Percentiles rank a stretch among this genome's conserved stretches.
phyloP scores from a whole-genome alignment of 2,113 vertebrate genomes.

The Salvator merianae region DNA sequence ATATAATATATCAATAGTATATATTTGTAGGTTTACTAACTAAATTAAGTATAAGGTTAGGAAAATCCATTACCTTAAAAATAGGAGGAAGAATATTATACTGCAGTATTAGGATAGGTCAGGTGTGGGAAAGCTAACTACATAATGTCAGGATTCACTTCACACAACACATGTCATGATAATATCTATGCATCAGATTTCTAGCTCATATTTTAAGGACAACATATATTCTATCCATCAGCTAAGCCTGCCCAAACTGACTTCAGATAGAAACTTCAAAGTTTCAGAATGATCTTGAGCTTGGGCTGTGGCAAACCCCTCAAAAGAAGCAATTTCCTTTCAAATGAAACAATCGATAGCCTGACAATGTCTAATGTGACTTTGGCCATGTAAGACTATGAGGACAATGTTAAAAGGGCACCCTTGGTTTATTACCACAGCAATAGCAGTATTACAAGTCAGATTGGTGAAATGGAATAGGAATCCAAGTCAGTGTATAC shows the following conservation, averaged over 20 bases:
- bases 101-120: neutral
- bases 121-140: neutral
- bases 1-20: neutral
- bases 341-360: neutral
- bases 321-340: neutral
- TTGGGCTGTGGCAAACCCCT: neutral
- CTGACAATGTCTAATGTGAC: neutral
- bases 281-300: neutral
- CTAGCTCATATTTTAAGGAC: neutral
- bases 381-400: neutral
- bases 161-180: neutral
- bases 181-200: neutral
- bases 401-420: neutral
- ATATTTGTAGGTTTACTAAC: slow-evolving; percentile 3
- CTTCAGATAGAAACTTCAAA: neutral
- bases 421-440: neutral
- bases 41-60: neutral
- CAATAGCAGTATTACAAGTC: neutral
- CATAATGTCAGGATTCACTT: neutral
- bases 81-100: neutral
- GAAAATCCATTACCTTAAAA: neutral
- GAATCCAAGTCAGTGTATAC: neutral
- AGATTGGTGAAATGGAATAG: neutral
- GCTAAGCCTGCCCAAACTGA: neutral
- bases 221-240: neutral